A percentile compares a stretch with the other conserved stretches of the same genome.
phyloP scores from a whole-genome alignment of 92 coral and sea anemone species.

The Zoanthus gigantus region DNA sequence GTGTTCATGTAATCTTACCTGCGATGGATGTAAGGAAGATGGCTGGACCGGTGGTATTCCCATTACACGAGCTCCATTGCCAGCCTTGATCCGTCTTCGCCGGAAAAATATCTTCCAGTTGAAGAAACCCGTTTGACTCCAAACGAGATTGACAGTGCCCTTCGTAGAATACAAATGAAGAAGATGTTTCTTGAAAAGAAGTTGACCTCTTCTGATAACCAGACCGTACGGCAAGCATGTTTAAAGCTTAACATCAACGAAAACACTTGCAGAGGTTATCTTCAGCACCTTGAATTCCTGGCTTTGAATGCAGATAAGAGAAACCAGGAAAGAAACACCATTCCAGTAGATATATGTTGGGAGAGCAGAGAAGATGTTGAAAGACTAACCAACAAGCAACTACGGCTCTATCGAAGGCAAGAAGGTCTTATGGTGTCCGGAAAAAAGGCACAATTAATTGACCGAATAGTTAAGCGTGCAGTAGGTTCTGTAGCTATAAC shows the following conservation, averaged over 20 bases:
- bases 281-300: slow-evolving; percentile 38
- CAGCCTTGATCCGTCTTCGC: slow-evolving; percentile 56
- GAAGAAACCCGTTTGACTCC: slow-evolving; percentile 51
- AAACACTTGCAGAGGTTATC: slow-evolving; percentile 35
- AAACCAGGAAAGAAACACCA: no score
- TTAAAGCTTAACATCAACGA: slow-evolving; percentile 44
- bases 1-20: not conserved
- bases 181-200: not conserved
- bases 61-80: slow-evolving; percentile 6
- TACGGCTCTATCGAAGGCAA: no score
- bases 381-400: no score
- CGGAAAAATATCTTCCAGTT: slow-evolving; percentile 56
- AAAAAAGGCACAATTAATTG: no score
- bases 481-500: no score
- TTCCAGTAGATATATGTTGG: no score
- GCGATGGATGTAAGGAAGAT: slow-evolving; percentile 18
- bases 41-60: slow-evolving; percentile 48
- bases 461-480: no score
- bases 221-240: slow-evolving; percentile 41
- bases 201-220: slow-evolving; percentile 50
- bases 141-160: slow-evolving; percentile 54
- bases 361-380: no score
- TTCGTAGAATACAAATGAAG: slow-evolving; percentile 41
- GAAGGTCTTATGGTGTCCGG: no score
- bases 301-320: not conserved